Conservation (phyloP, 2,797 vertebrate genomes). For the Lacerta viridis region DNA sequence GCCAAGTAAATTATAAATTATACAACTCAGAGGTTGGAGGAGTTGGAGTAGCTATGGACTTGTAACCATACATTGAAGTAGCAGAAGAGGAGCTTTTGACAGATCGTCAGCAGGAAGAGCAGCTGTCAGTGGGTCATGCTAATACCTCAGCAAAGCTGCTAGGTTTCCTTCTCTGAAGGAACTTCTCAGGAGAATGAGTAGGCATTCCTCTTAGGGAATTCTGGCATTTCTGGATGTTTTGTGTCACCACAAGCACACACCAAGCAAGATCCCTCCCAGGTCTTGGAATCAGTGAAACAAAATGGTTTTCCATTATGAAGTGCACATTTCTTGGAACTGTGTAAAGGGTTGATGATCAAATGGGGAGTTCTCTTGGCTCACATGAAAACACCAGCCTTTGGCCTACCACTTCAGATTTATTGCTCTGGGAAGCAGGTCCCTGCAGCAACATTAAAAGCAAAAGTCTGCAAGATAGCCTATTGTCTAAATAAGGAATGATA, state of each 20-base stretch:
- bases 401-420: not conserved
- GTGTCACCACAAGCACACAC: too few relatives aligned
- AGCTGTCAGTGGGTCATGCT: too few relatives aligned
- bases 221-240: too few relatives aligned
- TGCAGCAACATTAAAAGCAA: constrained; percentile 41
- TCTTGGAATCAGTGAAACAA: not conserved
- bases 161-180: too few relatives aligned
- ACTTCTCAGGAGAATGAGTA: too few relatives aligned
- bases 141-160: too few relatives aligned
- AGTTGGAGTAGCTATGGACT: not conserved
- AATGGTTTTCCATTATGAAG: not conserved
- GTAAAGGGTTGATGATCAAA: not conserved
- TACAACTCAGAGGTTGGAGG: not conserved
- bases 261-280: not conserved
- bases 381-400: not conserved
- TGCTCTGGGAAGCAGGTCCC: fast-evolving
- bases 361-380: not conserved
- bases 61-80: not conserved
- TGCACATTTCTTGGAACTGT: not conserved
- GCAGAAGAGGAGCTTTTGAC: not conserved
- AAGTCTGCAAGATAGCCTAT: not conserved
- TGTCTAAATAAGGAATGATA: not conserved
- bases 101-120: too few relatives aligned
- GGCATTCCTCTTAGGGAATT: too few relatives aligned
- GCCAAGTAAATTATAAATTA: not conserved